Evolutionary conservation across 2,888 invertebrate species (phyloP).

Genomic region (Mechanitis mazaeus): DNA sequence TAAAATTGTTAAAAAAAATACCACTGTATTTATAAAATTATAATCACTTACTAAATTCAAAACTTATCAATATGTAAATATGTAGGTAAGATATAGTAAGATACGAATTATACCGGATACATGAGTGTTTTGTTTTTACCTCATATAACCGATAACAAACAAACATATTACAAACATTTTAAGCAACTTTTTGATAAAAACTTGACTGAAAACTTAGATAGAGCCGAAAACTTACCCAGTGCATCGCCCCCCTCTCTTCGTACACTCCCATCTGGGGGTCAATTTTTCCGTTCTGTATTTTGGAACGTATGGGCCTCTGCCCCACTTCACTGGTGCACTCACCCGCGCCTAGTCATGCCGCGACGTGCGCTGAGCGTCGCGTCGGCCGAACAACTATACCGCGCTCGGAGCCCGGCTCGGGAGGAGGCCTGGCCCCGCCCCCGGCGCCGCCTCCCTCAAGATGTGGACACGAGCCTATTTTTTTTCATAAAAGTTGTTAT

Average conservation of each 20-base stretch:
- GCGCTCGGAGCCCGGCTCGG: constrained; percentile 33
- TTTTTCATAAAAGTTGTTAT: constrained; percentile 44
- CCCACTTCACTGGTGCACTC: constrained; percentile 70
- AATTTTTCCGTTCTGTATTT: constrained; percentile 73
- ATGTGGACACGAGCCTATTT: constrained; percentile 39
- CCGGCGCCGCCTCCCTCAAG: constrained; percentile 38
- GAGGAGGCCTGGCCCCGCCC: constrained; percentile 44
- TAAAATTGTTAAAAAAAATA: no score
- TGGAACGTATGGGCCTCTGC: constrained; percentile 71
- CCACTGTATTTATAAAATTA: no score
- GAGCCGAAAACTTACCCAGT: constrained; percentile 82
- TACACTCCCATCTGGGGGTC: constrained; percentile 93
- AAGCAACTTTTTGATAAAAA: no score
- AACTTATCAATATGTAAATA: no score
- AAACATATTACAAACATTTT: no score
- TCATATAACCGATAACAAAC: no score
- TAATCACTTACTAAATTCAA: no score
- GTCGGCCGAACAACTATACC: constrained; percentile 63
- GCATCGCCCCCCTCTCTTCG: constrained; percentile 93
- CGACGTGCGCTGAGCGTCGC: constrained; percentile 59
- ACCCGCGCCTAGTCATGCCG: constrained; percentile 52
- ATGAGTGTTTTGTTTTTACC: no score
- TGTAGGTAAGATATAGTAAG: no score
- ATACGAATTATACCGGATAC: no score
- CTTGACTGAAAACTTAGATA: neutral